Evolutionary conservation across 2,113 vertebrate genomes (phyloP).

Genomic region (Platichthys stellatus): DNA sequence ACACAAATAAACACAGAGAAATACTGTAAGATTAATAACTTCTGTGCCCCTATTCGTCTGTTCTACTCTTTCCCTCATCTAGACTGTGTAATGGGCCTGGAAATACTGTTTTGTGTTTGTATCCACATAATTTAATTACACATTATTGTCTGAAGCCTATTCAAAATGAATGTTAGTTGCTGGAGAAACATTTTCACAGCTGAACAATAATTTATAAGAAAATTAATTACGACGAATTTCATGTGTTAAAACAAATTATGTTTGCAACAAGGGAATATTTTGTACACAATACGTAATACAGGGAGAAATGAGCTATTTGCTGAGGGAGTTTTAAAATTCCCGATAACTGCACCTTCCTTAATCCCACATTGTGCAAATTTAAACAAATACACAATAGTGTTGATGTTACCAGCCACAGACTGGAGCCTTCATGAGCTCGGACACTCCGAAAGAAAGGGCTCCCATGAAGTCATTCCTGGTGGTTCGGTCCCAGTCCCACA

Average conservation of each 20-base stretch:
- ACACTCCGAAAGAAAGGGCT: slow-evolving; percentile 95
- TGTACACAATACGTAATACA: not conserved
- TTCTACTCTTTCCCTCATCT: not conserved
- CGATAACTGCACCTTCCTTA: not conserved
- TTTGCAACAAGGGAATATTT: not conserved
- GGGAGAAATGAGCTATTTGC: not conserved
- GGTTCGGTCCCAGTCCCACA: slow-evolving; percentile 99
- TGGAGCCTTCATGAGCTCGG: slow-evolving; percentile 94
- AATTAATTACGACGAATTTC: too few relatives aligned
- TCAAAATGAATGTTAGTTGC: too few relatives aligned
- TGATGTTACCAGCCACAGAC: slow-evolving; percentile 89
- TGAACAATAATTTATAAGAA: not conserved
- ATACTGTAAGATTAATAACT: not conserved
- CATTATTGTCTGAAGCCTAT: too few relatives aligned
- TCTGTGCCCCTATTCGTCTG: not conserved
- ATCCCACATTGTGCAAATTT: not conserved
- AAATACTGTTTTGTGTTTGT: too few relatives aligned
- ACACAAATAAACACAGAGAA: not conserved
- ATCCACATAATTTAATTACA: too few relatives aligned
- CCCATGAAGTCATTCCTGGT: slow-evolving; percentile 99
- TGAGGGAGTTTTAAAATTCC: not conserved
- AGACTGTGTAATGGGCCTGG: too few relatives aligned
- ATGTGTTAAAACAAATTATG: not conserved
- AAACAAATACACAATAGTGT: slow-evolving; percentile 5
- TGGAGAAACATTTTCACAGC: too few relatives aligned